A percentile compares a stretch with the other conserved stretches of the same genome.
These are phyloP conservation scores for Diplodus puntazzo DNA, from an alignment of 2,797 vertebrate species.

Conservation along the genomic window DNA sequence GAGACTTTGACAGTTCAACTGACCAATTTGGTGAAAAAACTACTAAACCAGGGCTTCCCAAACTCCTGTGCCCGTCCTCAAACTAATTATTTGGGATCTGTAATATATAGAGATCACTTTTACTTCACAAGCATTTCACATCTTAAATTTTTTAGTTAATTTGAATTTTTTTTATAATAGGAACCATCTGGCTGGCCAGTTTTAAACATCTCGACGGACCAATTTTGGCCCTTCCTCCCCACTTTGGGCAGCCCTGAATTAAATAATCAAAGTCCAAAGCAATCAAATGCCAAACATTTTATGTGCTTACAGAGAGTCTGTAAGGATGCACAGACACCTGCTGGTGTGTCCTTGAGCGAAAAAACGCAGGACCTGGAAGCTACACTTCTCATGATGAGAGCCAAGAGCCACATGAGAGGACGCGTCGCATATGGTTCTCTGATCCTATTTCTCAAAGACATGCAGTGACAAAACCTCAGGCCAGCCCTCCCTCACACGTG, in stretches of 20 bases:
- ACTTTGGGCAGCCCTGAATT: neutral
- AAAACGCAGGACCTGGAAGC: slow-evolving; percentile 33
- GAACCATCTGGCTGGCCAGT: no score
- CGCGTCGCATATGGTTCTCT: slow-evolving; percentile 42
- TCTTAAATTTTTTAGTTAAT: no score
- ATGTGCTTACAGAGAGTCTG: neutral
- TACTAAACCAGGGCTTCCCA: no score
- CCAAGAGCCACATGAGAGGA: slow-evolving; percentile 45
- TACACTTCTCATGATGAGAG: slow-evolving; percentile 26
- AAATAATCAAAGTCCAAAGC: slow-evolving; percentile 15
- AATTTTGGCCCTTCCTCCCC: no score
- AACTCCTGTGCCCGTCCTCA: no score
- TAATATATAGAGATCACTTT: no score
- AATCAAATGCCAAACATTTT: slow-evolving; percentile 12
- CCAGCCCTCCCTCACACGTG: slow-evolving; percentile 14
- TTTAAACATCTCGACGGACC: no score
- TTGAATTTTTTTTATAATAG: no score
- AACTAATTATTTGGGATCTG: no score
- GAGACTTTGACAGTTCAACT: neutral
- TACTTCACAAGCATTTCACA: no score
- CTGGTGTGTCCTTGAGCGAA: slow-evolving; percentile 49
- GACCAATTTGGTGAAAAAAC: slow-evolving; percentile 15
- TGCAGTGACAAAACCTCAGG: slow-evolving; percentile 25
- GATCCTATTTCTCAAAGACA: slow-evolving; percentile 55
- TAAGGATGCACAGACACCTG: slow-evolving; percentile 29